These are phyloP conservation scores for Cichladusa arquata DNA, from an alignment of 2,113 vertebrate genomes.

Conservation along the genomic window DNA sequence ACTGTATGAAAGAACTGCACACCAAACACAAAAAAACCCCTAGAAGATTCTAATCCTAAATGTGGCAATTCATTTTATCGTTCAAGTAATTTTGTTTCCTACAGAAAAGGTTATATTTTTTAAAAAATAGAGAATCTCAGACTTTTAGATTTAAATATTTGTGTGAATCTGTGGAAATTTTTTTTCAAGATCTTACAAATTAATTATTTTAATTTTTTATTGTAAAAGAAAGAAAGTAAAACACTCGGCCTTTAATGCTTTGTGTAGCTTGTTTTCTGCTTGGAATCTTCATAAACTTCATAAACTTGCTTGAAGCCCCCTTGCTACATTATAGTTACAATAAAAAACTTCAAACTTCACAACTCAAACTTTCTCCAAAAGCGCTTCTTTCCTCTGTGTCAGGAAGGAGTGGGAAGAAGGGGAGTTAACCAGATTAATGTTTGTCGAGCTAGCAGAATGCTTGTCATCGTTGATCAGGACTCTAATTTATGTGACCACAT, in stretches of 20 bases:
- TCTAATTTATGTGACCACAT: slow-evolving; percentile 59
- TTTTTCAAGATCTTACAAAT: not conserved
- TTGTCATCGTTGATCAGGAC: slow-evolving; percentile 26
- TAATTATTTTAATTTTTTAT: not conserved
- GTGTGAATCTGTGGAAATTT: not conserved
- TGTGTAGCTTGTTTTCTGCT: not conserved
- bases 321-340: not conserved
- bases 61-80: not conserved
- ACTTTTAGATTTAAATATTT: not conserved
- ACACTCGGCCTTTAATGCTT: not conserved
- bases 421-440: slow-evolving; percentile 57
- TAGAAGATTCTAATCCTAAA: not conserved
- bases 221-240: not conserved
- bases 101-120: not conserved
- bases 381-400: slow-evolving; percentile 16
- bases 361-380: slow-evolving; percentile 1
- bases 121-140: not conserved
- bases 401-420: slow-evolving; percentile 56
- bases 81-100: not conserved
- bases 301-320: not conserved
- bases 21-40: not conserved
- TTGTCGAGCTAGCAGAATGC: slow-evolving; percentile 43
- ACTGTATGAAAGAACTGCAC: not conserved
- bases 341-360: not conserved
- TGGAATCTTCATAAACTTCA: not conserved